These are phyloP conservation scores for Drosophila mauritiana DNA, from an alignment of 1,140 invertebrate species.

Conservation along the genomic window DNA sequence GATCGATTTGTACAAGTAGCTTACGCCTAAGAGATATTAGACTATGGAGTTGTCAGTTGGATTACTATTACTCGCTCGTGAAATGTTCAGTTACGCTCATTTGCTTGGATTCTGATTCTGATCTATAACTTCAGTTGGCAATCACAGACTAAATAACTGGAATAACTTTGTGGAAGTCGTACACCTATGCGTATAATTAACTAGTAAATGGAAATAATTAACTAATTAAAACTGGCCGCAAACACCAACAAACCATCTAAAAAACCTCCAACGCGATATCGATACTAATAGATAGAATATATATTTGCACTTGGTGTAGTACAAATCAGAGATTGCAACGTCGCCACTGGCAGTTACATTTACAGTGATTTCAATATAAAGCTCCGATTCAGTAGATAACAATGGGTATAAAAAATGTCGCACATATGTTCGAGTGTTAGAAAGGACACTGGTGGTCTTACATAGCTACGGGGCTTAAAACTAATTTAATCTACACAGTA, in stretches of 20 bases:
- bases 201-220: conserved; percentile 65
- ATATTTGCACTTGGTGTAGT: conserved; percentile 39
- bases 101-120: conserved; percentile 56
- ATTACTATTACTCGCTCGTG: conserved; percentile 49
- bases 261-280: conserved; percentile 45
- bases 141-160: conserved; percentile 79
- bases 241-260: conserved; percentile 51
- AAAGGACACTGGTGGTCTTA: conserved; percentile 77
- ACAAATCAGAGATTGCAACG: conserved; percentile 47
- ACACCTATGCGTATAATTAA: conserved; percentile 57
- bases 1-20: conserved; percentile 45
- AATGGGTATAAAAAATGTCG: conserved; percentile 41
- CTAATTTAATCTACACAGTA: conserved; percentile 25
- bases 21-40: conserved; percentile 50
- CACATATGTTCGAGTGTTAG: conserved; percentile 32
- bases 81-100: conserved; percentile 72
- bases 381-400: conserved; percentile 54
- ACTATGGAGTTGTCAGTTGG: conserved; percentile 36
- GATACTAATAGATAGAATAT: conserved; percentile 19
- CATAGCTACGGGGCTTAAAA: conserved; percentile 32
- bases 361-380: conserved; percentile 58
- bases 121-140: conserved; percentile 62
- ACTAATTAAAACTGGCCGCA: conserved; percentile 66
- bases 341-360: conserved; percentile 66
- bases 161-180: conserved; percentile 71